phyloP scores from a whole-genome alignment of 2,888 invertebrate genomes.

The Ganaspis brasiliensis region DNA sequence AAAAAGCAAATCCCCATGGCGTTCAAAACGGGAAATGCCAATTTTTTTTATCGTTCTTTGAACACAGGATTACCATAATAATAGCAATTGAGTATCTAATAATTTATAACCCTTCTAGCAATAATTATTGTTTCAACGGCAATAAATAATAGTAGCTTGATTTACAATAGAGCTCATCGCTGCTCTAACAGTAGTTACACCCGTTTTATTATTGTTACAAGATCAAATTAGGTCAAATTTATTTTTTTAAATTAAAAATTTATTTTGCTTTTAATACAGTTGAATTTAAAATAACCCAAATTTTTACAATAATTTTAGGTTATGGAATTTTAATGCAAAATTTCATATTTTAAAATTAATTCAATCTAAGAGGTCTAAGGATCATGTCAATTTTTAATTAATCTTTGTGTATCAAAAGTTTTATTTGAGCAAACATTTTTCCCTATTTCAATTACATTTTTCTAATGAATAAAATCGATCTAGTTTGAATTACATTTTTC shows the following conservation, averaged over 20 bases:
- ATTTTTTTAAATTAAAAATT: background rate
- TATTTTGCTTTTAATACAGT: too few relatives aligned
- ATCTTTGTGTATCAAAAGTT: too few relatives aligned
- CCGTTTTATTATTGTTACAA: background rate
- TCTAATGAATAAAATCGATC: too few relatives aligned
- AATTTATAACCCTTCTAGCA: conserved; percentile 24
- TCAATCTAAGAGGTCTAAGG: too few relatives aligned
- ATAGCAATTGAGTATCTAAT: conserved; percentile 35
- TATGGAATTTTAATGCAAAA: too few relatives aligned
- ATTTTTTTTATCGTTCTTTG: conserved; percentile 26
- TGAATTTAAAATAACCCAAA: background rate
- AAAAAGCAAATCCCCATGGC: conserved; percentile 35
- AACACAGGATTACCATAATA: conserved; percentile 35
- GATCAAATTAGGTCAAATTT: background rate
- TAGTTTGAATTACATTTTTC: too few relatives aligned
- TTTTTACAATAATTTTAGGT: too few relatives aligned
- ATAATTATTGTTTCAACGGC: conserved; percentile 35
- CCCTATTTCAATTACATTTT: too few relatives aligned
- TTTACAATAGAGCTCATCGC: conserved; percentile 28
- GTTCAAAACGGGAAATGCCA: conserved; percentile 30
- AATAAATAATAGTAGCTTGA: conserved; percentile 23
- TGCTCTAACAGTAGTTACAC: conserved; percentile 8
- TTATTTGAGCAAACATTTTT: too few relatives aligned
- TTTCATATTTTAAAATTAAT: too few relatives aligned
- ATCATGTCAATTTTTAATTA: too few relatives aligned